phyloP scores from a whole-genome alignment of 37 sponge, comb jelly and placozoan genomes.

The Amphimedon queenslandica region DNA sequence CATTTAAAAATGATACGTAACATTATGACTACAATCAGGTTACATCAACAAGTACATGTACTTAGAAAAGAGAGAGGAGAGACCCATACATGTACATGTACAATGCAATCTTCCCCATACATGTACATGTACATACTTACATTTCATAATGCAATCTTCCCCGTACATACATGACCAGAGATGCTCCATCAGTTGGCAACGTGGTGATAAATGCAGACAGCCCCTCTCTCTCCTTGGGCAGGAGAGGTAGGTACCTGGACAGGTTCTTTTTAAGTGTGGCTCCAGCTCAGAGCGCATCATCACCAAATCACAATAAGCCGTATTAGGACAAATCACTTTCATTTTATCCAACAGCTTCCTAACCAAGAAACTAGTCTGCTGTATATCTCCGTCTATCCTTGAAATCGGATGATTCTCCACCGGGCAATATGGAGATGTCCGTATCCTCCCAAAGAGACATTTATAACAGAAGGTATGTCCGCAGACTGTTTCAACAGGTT shows the following conservation, averaged over 20 bases:
- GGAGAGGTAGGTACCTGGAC: constrained; percentile 60
- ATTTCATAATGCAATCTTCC: constrained; percentile 40
- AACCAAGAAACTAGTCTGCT: constrained; percentile 61
- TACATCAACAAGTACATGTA: too few relatives aligned
- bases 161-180: constrained; percentile 74
- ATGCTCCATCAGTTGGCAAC: constrained; percentile 79
- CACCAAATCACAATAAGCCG: constrained; percentile 67
- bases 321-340: constrained; percentile 82
- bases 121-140: constrained; percentile 39
- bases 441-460: constrained; percentile 49
- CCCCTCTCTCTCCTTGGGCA: constrained; percentile 72
- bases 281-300: constrained; percentile 62
- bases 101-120: neutral
- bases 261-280: constrained; percentile 54
- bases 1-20: too few relatives aligned
- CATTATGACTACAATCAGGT: too few relatives aligned
- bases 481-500: constrained; percentile 83
- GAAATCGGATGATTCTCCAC: constrained; percentile 35
- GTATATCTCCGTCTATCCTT: constrained; percentile 34
- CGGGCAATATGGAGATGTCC: constrained; percentile 46
- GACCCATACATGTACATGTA: neutral
- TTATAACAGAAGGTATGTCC: constrained; percentile 76
- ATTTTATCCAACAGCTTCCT: constrained; percentile 75
- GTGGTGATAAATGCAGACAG: constrained; percentile 60
- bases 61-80: neutral